These are phyloP conservation scores for Sandelia bainsii DNA, from an alignment of 2,797 vertebrate genomes.

Conservation along the genomic window DNA sequence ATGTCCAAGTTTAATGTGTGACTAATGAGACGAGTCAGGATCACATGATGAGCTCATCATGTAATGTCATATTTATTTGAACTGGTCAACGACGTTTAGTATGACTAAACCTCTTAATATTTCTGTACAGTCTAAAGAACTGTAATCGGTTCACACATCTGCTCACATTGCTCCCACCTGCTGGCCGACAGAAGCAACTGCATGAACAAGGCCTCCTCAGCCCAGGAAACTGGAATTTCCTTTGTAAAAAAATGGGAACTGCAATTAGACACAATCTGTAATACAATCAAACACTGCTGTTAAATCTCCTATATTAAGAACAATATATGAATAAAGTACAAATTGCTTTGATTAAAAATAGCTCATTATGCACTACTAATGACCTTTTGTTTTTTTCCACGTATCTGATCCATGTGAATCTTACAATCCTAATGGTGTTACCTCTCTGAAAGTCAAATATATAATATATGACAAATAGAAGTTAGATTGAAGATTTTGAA, in stretches of 20 bases:
- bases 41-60: conserved; percentile 5
- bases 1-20: not conserved
- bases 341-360: not conserved
- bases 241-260: not conserved
- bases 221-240: conserved; percentile 1
- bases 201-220: not conserved
- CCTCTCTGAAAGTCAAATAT: too few relatives aligned
- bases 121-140: not conserved
- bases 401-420: too few relatives aligned
- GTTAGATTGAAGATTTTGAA: too few relatives aligned
- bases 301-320: not conserved
- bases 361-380: not conserved
- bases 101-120: not conserved
- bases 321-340: not conserved
- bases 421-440: too few relatives aligned
- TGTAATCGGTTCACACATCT: not conserved
- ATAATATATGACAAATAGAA: too few relatives aligned
- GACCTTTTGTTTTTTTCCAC: not conserved
- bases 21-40: not conserved
- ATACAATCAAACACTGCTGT: not conserved
- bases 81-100: not conserved
- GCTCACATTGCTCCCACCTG: conserved; percentile 41
- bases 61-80: not conserved
- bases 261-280: not conserved
- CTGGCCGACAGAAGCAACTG: conserved; percentile 22